Evolutionary conservation across 1,140 invertebrate genomes (phyloP), one percentile per base, ranked within the genome.

Genomic region (Branchinecta lindahli): DNA sequence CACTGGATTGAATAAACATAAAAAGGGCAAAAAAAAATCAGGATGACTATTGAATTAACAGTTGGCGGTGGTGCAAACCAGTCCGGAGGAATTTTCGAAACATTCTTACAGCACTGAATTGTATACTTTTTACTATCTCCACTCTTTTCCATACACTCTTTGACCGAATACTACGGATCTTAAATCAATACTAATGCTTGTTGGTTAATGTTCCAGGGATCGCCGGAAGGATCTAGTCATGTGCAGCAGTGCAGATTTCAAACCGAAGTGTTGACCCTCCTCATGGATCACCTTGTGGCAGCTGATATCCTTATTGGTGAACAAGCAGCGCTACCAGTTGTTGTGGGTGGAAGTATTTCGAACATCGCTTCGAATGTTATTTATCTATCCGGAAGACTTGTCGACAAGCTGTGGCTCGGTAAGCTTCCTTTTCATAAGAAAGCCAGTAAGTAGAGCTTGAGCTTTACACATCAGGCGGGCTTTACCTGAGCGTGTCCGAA

Each of bases 381-480:
- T 76, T 96, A 97, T 76, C 84, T 97, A 70, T 88, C 91, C 0
- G 89, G 91, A 0, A 83, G 95, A 73, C 86, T 98, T 52, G 94
- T 98, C 5, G 96, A 99, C 77, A 97, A 96, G 81, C 81, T 98
- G 66, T 98, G 96, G 96, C 92, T 96, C 81, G 93, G 92, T 85
- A 74, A 75, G 61, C 66, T 69, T 18, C 73, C 66, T 70, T 33
- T 33, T 10, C 6, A 5, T n/a, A 44, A 70, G 8, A 70, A n/a
- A 18, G n/a, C 69, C 8, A 70, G 46, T 6, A 7, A 10, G 5
- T 8, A 7, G 44, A 21, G 44, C 68, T 77, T 10, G 73, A 76
- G 46, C 65, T 33, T 33, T 33, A 3, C 5, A n/a, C n/a, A n/a
- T n/a, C n/a, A n/a, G n/a, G n/a, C n/a, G n/a, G n/a, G n/a, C n/a